A percentile compares a stretch with the other conserved stretches of the same genome.
Evolutionary conservation across 1,140 invertebrate species (phyloP).

Genomic region (Latrodectus geometricus): DNA sequence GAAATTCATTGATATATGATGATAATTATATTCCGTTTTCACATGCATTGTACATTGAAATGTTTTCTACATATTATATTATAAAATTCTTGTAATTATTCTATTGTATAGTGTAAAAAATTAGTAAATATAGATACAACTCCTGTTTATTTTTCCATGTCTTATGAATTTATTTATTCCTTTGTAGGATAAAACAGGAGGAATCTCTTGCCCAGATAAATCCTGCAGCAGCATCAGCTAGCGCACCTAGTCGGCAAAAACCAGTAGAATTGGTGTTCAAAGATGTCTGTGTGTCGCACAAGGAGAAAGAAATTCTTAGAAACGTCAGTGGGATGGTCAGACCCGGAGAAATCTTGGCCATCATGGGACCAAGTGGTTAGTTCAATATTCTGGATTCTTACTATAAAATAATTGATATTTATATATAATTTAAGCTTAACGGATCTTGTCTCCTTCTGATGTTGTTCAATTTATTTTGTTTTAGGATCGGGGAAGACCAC

Average conservation of each 20-base stretch:
- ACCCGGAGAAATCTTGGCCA: constrained; percentile 83
- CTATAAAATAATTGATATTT: not conserved
- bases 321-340: constrained; percentile 81
- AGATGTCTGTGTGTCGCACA: constrained; percentile 74
- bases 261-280: constrained; percentile 80
- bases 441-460: not conserved
- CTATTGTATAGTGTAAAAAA: too few species aligned
- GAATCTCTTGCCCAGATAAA: constrained; percentile 27
- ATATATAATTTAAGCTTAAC: not conserved
- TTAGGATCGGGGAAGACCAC: constrained; percentile 84
- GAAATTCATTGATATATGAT: too few species aligned
- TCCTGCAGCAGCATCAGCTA: not conserved
- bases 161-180: not conserved
- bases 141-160: not conserved
- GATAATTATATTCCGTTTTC: too few species aligned
- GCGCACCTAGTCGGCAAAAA: constrained; percentile 63
- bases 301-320: constrained; percentile 75
- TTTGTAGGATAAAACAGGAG: constrained; percentile 27
- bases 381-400: not conserved
- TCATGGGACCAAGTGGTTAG: constrained; percentile 85
- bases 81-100: too few species aligned
- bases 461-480: not conserved
- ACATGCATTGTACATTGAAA: too few species aligned
- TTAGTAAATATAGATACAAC: too few species aligned
- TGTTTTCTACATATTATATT: too few species aligned